A percentile compares a stretch with the other conserved stretches of the same genome.
phyloP scores from a whole-genome alignment of 2,888 invertebrate species.

The Ametastegia equiseti region DNA sequence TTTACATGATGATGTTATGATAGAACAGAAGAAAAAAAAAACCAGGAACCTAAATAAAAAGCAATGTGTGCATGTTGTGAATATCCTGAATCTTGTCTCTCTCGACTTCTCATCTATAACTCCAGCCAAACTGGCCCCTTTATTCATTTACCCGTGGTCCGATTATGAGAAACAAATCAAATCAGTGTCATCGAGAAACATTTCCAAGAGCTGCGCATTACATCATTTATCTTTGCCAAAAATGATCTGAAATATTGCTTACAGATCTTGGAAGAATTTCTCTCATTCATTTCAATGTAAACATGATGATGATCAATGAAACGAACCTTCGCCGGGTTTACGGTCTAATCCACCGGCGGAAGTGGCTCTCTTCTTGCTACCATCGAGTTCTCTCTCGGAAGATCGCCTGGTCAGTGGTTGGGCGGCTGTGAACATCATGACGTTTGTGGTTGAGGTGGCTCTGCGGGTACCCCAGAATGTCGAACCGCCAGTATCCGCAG shows the following conservation, averaged over 20 bases:
- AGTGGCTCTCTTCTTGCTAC: constrained; percentile 86
- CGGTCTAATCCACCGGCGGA: constrained; percentile 86
- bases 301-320: not conserved
- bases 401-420: constrained; percentile 88
- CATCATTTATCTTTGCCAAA: not conserved
- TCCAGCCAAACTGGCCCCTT: no score
- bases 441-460: constrained; percentile 94
- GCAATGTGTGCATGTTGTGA: constrained; percentile 20
- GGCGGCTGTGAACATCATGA: constrained; percentile 85
- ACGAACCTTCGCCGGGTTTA: constrained; percentile 80
- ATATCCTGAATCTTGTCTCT: not conserved
- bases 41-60: not conserved
- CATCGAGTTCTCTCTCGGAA: constrained; percentile 89
- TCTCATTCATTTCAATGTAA: no score
- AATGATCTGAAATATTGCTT: not conserved
- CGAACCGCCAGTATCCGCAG: constrained; percentile 85
- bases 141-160: no score
- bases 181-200: no score
- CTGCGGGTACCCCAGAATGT: constrained; percentile 92
- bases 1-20: constrained; percentile 34
- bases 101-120: not conserved
- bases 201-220: no score
- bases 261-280: constrained; percentile 3
- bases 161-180: no score
- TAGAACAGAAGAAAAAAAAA: constrained; percentile 55